These are phyloP conservation scores for Drosophila bunnanda DNA, from an alignment of 2,888 invertebrate genomes.

Conservation along the genomic window DNA sequence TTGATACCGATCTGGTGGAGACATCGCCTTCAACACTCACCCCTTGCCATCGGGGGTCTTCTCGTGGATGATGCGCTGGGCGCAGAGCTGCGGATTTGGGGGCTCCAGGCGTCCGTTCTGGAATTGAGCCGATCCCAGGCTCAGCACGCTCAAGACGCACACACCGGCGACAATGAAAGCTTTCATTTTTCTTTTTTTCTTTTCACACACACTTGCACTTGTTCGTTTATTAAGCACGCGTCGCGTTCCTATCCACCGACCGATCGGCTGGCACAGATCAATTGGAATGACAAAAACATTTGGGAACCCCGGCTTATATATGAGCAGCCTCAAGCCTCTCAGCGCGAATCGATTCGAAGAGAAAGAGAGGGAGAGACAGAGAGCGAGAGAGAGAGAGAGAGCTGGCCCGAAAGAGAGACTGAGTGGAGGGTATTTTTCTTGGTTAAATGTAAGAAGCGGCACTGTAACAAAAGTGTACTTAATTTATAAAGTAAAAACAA, in stretches of 20 bases:
- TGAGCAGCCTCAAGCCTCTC: slow-evolving; percentile 39
- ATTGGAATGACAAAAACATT: slow-evolving; percentile 83
- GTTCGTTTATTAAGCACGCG: slow-evolving; percentile 53
- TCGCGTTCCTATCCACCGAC: slow-evolving; percentile 33
- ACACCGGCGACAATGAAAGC: slow-evolving; percentile 85
- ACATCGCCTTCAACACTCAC: slow-evolving; percentile 69
- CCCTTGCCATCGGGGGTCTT: slow-evolving; percentile 90
- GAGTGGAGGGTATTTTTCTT: slow-evolving; percentile 10
- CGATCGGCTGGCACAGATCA: slow-evolving; percentile 67
- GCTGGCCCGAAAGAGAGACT: slow-evolving; percentile 18
- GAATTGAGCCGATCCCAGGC: slow-evolving; percentile 87
- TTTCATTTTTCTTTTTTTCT: slow-evolving; percentile 75
- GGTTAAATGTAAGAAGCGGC: slow-evolving; percentile 1
- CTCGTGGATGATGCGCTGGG: slow-evolving; percentile 90
- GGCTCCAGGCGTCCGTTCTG: slow-evolving; percentile 91
- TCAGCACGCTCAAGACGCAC: slow-evolving; percentile 83
- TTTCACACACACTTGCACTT: slow-evolving; percentile 67
- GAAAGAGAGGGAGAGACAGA: slow-evolving; percentile 13
- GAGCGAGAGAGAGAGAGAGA: slow-evolving; percentile 15
- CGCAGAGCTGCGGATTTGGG: slow-evolving; percentile 90
- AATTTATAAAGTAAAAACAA: not conserved
- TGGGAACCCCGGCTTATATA: slow-evolving; percentile 82
- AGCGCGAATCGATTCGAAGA: slow-evolving; percentile 8
- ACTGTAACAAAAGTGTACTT: not conserved
- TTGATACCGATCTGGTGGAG: not conserved